Base-by-base conservation (phyloP, 53 echinoderm and acorn worm genomes). In the Zoroaster sp. region DNA sequence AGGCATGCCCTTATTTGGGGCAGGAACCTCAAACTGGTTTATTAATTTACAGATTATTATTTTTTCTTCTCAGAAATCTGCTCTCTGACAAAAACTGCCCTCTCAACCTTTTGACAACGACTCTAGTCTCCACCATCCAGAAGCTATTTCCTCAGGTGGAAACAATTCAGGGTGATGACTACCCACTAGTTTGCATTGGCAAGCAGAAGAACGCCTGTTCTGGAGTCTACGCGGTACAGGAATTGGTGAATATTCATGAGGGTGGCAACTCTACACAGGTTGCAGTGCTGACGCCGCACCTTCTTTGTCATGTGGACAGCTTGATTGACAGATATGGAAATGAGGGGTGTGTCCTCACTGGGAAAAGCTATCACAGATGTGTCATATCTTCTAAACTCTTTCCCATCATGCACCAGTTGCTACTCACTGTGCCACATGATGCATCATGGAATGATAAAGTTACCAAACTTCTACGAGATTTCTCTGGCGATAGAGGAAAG, bases 321-420 rank as follows among this genome's bases (percentile, higher is more conserved):
- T n/a, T 88, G 76, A 68, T 66, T 49, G 66, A 66, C 46, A 42
- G 49, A 25, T 63, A 76, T 77, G 77, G 43, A 46, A 76, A 34
- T 68, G 42, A 66, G 30, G 63, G 47, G 43, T 67, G 68, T 40
- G 67, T 73, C 35, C 30, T 93, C 3, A 18, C 68, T 1, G 83
- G 89, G 0, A 52, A 37, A 53, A 42, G 35, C 0, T 93, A 69
- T 33, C 83, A 75, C 44, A 72, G 75, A 32, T 93, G 94, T 53
- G 35, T 72, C 28, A 88, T 98, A 5, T 55, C 72, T 18, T 14
- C 83, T 2, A 15, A 1, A 4, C 46, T 39, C 21, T 91, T 94
- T 91, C 99, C 99, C 76, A 93, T 98, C 67, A 93, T 59, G 82
- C 96, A 96, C 73, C 91, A 96, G 65, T 36, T 86, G 46, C 89